Percentiles rank a stretch among this genome's conserved stretches.
Evolutionary conservation across 2,888 invertebrate species (phyloP).

Genomic region (Fragum sueziense): DNA sequence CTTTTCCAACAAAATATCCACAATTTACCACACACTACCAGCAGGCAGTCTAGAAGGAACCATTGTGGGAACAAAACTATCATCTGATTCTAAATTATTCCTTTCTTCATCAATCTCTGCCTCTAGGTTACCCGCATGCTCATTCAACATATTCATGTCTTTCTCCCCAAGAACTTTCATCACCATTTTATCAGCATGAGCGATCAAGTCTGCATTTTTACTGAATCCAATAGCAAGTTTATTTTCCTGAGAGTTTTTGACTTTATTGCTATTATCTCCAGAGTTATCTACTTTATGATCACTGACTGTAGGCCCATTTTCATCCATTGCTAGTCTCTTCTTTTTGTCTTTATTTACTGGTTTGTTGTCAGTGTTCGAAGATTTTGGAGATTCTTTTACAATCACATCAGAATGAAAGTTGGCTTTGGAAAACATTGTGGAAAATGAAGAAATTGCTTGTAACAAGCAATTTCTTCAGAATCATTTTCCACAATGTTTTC

Average conservation of each 20-base stretch:
- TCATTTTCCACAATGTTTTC: too few species aligned
- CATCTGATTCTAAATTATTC: conserved; percentile 31
- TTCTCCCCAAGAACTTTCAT: conserved; percentile 4
- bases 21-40: conserved; percentile 54
- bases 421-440: too few species aligned
- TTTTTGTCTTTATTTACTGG: conserved; percentile 17
- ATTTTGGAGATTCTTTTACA: conserved; percentile 42
- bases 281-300: background rate
- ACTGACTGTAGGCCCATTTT: background rate
- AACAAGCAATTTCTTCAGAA: too few species aligned
- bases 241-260: conserved; percentile 23
- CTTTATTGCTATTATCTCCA: background rate
- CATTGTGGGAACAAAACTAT: conserved; percentile 14
- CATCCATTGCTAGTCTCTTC: background rate
- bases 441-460: too few species aligned
- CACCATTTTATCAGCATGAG: conserved; percentile 14
- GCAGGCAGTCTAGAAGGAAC: conserved; percentile 28
- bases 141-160: background rate
- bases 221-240: conserved; percentile 55
- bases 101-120: conserved; percentile 34
- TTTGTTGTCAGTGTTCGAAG: conserved; percentile 7
- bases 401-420: conserved; percentile 52
- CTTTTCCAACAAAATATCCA: too few species aligned
- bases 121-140: conserved; percentile 1
- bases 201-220: conserved; percentile 44